Base-by-base conservation (phyloP, 2,797 vertebrate species). In the Lophotriccus pileatus region DNA sequence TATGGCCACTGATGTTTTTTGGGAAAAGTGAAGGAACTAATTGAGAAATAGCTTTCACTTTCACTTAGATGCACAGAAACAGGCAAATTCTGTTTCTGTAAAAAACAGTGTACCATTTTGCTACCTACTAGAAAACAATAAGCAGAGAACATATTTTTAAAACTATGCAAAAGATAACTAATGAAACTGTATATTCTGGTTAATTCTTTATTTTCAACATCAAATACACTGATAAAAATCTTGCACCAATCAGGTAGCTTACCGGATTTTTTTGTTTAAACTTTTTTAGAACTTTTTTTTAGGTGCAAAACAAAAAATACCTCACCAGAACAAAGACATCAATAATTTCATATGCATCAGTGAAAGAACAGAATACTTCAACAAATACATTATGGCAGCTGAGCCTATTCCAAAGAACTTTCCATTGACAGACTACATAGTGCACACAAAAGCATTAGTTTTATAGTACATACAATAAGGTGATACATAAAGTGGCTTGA, bases 131-230 rank as follows among this genome's bases (percentile, higher is more conserved):
- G 47, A 62, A 81, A 84, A 68, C 20, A 58, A 10, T 23, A 44
- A 52, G 41, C 25, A 58, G 58, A 37, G 72, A 84, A 76, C 14
- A 5, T 52, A 43, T 72, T 58, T 81, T 81, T 55, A 18, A 46
- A 70, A 43, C 22, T 27, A 22, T 30, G 24, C 60, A 77, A 70
- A 89, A 92, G 27, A 88, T 27, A 90, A 72, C 18, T 86, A 76
- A 59, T 43, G 7, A 62, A 93, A 83, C 15, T 41, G 52, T 44
- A 44, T 78, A 32, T 69, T 97, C 82, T 70, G 53, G 89, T 96
- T 95, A 85, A 89, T 95, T 97, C 73, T 98, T 97, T 98, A 98
- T 98, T 98, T 98, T 96, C 90, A 96, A 98, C 98, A 97, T 96
- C 97, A 97, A 98, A 98, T 94, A 97, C 88, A 88, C 83, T 94